A percentile compares a stretch with the other conserved stretches of the same genome.
Evolutionary conservation across 2,797 vertebrate genomes (phyloP).

Genomic region (Paratrypauchen microcephalus): DNA sequence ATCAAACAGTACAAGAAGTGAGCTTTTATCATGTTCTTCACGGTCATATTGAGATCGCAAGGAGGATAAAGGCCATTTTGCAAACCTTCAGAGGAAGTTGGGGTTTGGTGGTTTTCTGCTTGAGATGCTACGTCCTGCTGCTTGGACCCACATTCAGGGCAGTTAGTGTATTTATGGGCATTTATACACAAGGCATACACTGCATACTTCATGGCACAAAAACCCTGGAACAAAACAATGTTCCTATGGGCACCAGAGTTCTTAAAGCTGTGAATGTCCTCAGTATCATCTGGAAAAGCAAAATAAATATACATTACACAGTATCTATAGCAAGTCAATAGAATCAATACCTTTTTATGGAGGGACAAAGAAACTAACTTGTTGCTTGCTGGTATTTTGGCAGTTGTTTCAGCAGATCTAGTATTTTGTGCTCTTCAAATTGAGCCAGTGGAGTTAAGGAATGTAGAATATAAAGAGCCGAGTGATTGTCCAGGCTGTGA

Average conservation of each 20-base stretch:
- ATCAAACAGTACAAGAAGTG: slow-evolving; percentile 11
- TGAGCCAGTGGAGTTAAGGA: slow-evolving; percentile 87
- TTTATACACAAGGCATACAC: slow-evolving; percentile 91
- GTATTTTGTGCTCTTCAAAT: slow-evolving; percentile 84
- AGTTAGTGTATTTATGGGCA: slow-evolving; percentile 77
- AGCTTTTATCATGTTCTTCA: slow-evolving; percentile 6
- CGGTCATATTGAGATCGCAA: background rate
- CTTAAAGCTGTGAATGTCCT: slow-evolving; percentile 27
- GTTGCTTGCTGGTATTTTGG: slow-evolving; percentile 55
- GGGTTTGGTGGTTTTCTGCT: slow-evolving; percentile 48
- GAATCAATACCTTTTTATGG: background rate
- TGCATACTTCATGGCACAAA: slow-evolving; percentile 96
- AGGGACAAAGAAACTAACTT: slow-evolving; percentile 41
- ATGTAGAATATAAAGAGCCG: slow-evolving; percentile 89
- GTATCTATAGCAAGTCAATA: background rate
- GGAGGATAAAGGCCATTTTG: background rate
- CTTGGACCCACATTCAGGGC: slow-evolving; percentile 68
- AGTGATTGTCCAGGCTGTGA: slow-evolving; percentile 88
- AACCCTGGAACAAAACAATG: slow-evolving; percentile 85
- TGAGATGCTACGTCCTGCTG: slow-evolving; percentile 23
- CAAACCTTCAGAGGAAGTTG: slow-evolving; percentile 61
- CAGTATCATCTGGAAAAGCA: slow-evolving; percentile 58
- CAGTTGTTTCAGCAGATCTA: slow-evolving; percentile 84
- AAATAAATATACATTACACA: background rate
- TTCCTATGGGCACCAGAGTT: slow-evolving; percentile 77